Evolutionary conservation across 2,888 invertebrate genomes (phyloP), one percentile per base, ranked within the genome.

Genomic region (Arrhopalites spinosus): DNA sequence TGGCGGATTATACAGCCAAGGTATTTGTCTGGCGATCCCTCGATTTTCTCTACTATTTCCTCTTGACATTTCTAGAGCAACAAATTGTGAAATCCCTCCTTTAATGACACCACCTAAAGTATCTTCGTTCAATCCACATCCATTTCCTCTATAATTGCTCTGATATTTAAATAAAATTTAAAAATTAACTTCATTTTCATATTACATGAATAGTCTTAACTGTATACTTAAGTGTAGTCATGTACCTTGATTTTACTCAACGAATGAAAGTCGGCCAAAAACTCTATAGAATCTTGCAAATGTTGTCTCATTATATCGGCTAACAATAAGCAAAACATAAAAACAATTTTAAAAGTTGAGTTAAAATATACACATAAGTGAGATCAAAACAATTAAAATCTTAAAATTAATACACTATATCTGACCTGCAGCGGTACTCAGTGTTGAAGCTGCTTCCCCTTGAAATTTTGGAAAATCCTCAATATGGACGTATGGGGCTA

Each of bases 51-150:
- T 88, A 27, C 90, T 90, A 85, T 93, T 94, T 74, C 94, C 95
- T 75, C 94, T 88, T 0, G 95, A 94, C 85, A 99, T 92, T 87
- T 99, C 98, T 85, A 98, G 87, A 0, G 98, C 96, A 72, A 98
- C 89, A 86, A 93, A 94, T 86, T 95, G 94, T 0, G 98, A 95
- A 64, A 98, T 90, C 29, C 95, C 96, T 59, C 97, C 96, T 87
- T 99, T 99, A 73, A 99, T 89, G 69, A 96, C 93, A 0, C 97
- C 97, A 0, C 98, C 98, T 30, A 99, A 87, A 0, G 98, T 97
- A 86, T 98, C 98, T 86, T 98, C 97, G 85, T 96, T 95, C 77
- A 96, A 87, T 75, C 94, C 92, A 84, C 88, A 90, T 85, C 87
- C 88, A 78, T 89, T 87, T 3, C 91, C 91, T 86, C 91, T 92